phyloP scores from a whole-genome alignment of 2,888 invertebrate genomes.

The Erynnis tages region DNA sequence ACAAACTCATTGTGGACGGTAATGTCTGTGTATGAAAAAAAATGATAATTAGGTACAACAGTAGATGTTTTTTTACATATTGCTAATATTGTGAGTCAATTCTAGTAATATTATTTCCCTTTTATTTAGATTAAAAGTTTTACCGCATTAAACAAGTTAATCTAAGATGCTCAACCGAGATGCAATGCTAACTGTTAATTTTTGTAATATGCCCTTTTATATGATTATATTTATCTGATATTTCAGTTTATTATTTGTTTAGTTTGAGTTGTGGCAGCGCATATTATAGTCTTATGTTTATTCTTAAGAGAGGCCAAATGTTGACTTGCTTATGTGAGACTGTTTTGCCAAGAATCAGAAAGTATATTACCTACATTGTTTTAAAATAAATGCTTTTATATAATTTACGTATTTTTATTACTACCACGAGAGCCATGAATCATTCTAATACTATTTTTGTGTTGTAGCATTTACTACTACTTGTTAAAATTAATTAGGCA shows the following conservation, averaged over 20 bases:
- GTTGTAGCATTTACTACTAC: no score
- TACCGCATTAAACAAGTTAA: slow-evolving; percentile 73
- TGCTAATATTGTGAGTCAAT: slow-evolving; percentile 79
- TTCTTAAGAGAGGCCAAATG: slow-evolving; percentile 81
- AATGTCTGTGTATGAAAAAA: slow-evolving; percentile 67
- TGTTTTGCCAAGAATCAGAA: slow-evolving; percentile 82
- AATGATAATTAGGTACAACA: slow-evolving; percentile 57
- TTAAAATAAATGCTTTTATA: slow-evolving; percentile 82
- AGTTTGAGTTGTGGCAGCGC: slow-evolving; percentile 80
- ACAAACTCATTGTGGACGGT: slow-evolving; percentile 75
- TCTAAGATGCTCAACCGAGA: slow-evolving; percentile 78
- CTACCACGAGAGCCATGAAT: not conserved
- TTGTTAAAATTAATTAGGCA: no score
- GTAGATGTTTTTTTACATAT: slow-evolving; percentile 65
- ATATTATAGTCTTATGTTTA: slow-evolving; percentile 77
- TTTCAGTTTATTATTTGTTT: slow-evolving; percentile 71
- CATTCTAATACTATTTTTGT: no score
- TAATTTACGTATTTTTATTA: slow-evolving; percentile 42
- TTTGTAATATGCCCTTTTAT: slow-evolving; percentile 73
- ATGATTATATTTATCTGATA: slow-evolving; percentile 74
- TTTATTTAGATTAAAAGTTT: slow-evolving; percentile 73
- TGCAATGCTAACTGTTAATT: slow-evolving; percentile 78
- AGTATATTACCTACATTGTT: slow-evolving; percentile 82
- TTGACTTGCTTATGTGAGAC: slow-evolving; percentile 82
- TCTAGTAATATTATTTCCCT: slow-evolving; percentile 75